Base-by-base conservation (phyloP, 2,113 vertebrate species). In the Paralichthys olivaceus region DNA sequence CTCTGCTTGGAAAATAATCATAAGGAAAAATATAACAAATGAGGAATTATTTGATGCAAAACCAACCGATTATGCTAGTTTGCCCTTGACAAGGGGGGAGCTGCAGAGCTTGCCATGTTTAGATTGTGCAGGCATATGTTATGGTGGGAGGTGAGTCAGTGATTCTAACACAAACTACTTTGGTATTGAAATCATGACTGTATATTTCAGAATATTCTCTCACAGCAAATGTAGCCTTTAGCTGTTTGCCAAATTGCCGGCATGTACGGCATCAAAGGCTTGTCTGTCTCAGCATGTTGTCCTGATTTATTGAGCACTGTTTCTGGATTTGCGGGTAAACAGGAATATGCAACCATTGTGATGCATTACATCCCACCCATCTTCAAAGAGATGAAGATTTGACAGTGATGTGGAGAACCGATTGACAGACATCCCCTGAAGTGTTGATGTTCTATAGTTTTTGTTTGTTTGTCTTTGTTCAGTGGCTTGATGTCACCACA, bases 1-100 rank as follows among this genome's bases (percentile, higher is more conserved):
- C 79, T 90, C 85, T 65, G 79, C 79, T 72, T 49, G 74, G 81
- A 89, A 90, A 92, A 93, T 93, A 92, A 93, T 93, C 91, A 93
- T 84, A 82, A 72, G 58, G 55, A 67, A 65, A 88, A 80, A 79
- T 81, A 83, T 88, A 90, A 81, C 81, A 92, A 95, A 93, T 93
- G 81, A 89, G 86, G 84, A 90, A 92, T 94, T 89, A 91, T 91
- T 94, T 91, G 75, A 81, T 81, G 80, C 82, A 87, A 84, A 87
- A 90, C 82, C 81, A 88, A 87, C 81, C 68, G 80, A 93, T 92
- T 89, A 87, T 89, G 86, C 72, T 80, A 69, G 71, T 84, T 87
- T 89, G 87, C 85, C 92, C 92, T 93, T 93, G 93, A 93, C 89
- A 69, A 78, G 49, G 20, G 20, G 49, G 49, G 47, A 1, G 47